Conservation (phyloP, 1,140 invertebrate genomes). For the Lepidotrigona ventralis region DNA sequence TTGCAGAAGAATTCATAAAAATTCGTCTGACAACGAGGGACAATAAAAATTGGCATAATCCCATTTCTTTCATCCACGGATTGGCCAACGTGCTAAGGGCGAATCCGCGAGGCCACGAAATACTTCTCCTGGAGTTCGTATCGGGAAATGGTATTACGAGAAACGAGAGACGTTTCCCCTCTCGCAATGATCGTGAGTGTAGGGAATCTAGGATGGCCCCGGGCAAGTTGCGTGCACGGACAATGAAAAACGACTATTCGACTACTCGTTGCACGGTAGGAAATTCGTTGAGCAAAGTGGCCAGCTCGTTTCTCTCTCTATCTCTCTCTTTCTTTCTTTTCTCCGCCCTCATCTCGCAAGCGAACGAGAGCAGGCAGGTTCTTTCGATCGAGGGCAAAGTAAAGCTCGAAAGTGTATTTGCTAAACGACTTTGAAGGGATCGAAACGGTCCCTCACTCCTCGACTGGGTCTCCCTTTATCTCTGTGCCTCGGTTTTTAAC, state of each 20-base stretch:
- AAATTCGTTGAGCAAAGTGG: conserved; percentile 48
- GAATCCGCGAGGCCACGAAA: neutral
- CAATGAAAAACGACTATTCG: conserved; percentile 26
- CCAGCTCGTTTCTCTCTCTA: neutral
- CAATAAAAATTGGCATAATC: no score
- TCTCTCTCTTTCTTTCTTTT: neutral
- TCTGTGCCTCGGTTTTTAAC: neutral
- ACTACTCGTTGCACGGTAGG: neutral
- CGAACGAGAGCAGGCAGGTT: conserved; percentile 5
- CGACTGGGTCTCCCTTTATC: conserved; percentile 16
- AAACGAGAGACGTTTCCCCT: neutral
- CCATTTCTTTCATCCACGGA: no score
- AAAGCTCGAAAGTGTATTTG: conserved; percentile 48
- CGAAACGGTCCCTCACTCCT: neutral
- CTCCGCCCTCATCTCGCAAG: neutral
- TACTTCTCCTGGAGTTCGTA: neutral
- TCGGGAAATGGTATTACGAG: neutral
- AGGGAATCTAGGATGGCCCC: neutral
- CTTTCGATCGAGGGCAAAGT: conserved; percentile 14
- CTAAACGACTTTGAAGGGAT: conserved; percentile 45
- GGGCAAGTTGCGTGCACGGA: conserved; percentile 11
- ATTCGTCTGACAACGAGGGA: no score
- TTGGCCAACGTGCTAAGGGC: no score
- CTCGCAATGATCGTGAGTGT: neutral
- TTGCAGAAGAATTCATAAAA: no score